Evolutionary conservation across 2,888 invertebrate genomes (phyloP).

Genomic region (Pachymerium ferrugineum): DNA sequence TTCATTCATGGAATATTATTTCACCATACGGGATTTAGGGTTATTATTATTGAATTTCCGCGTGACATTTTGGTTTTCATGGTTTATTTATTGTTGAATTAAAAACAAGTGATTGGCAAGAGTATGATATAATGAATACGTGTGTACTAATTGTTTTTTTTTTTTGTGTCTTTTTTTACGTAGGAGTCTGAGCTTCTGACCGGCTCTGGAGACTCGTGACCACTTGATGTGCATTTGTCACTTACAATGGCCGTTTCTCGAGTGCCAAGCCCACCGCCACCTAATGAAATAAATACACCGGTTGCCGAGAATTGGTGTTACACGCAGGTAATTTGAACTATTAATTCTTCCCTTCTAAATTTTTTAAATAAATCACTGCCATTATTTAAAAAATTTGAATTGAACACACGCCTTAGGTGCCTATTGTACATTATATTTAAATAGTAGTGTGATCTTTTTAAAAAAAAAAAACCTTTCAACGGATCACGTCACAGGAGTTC

Average conservation of each 20-base stretch:
- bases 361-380: not conserved
- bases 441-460: too few relatives aligned
- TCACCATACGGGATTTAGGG: too few relatives aligned
- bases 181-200: not conserved
- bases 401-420: too few relatives aligned
- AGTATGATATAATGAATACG: too few relatives aligned
- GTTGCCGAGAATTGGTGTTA: slow-evolving; percentile 99
- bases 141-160: not conserved
- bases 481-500: not conserved
- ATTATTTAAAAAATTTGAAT: too few relatives aligned
- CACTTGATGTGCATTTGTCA: slow-evolving; percentile 18
- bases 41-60: too few relatives aligned
- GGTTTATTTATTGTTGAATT: not conserved
- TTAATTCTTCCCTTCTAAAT: not conserved
- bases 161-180: not conserved
- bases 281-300: slow-evolving; percentile 80
- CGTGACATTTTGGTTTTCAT: too few relatives aligned
- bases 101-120: not conserved
- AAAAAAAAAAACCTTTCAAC: too few relatives aligned
- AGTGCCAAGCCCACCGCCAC: slow-evolving; percentile 80
- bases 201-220: slow-evolving; percentile 18
- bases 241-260: slow-evolving; percentile 80
- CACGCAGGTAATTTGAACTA: slow-evolving; percentile 70
- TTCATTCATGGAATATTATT: too few relatives aligned
- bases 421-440: too few relatives aligned